Evolutionary conservation across 2,113 vertebrate genomes (phyloP).

Genomic region (Hyperopisus bebe): DNA sequence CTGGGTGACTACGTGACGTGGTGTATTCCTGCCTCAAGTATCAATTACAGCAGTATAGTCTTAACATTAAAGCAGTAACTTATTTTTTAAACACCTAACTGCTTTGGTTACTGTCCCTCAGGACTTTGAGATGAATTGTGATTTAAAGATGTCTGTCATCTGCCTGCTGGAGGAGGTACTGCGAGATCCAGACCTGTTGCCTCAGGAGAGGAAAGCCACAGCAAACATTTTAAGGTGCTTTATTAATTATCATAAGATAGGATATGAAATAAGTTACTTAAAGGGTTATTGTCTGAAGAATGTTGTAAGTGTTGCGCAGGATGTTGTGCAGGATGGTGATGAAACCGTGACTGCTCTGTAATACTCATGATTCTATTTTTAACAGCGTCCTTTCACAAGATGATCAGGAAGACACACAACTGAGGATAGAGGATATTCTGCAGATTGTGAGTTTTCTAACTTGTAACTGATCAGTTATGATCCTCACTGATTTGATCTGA

Average conservation of each 20-base stretch:
- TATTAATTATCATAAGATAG: neutral
- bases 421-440: conserved; percentile 83
- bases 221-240: conserved; percentile 82
- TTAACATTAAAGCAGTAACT: neutral
- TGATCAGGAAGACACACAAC: conserved; percentile 82
- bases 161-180: conserved; percentile 92
- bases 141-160: conserved; percentile 88
- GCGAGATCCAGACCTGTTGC: conserved; percentile 87
- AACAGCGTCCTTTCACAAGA: conserved; percentile 86
- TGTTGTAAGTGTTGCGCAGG: neutral
- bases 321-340: neutral
- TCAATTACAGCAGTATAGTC: neutral
- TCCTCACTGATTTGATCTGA: neutral
- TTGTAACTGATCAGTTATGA: neutral
- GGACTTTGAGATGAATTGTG: conserved; percentile 94
- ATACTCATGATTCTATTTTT: neutral
- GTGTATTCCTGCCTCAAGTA: neutral
- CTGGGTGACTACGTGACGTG: neutral
- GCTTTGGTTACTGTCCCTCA: conserved; percentile 33
- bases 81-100: neutral
- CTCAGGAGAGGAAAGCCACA: conserved; percentile 95
- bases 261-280: neutral
- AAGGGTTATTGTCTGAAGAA: neutral
- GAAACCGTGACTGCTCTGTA: neutral
- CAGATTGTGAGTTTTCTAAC: conserved; percentile 70